Evolutionary conservation across 2,888 invertebrate genomes (phyloP), one percentile per base, ranked within the genome.

Genomic region (Piscicola geometra): DNA sequence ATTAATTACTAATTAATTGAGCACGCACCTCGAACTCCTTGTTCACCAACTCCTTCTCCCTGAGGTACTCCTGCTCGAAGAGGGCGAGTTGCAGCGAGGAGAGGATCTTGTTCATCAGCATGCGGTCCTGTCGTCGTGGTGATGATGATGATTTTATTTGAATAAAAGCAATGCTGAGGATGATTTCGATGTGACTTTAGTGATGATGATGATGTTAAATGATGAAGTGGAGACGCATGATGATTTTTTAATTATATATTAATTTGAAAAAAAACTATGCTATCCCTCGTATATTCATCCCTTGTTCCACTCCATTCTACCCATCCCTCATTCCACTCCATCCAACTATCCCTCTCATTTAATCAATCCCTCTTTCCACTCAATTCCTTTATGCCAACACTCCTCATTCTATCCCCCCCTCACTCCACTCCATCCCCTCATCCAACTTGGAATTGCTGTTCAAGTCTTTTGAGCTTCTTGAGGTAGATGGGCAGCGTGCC

Each of bases 401-500:
- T 56, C 25, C 21, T 21, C 60, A 56, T 56, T 15, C 60, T 15
- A 56, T 21, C 60, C 3, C 25, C 21, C 21, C 9, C n/a, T 21
- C 9, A 25, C 60, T 56, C 21, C 60, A 9, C 25, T 18, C n/a
- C 60, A 18, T 3, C 25, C 21, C 5, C 21, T n/a, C 60, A 56
- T 25, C 21, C 3, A 5, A 56, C 60, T n/a, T 91, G 90, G 79
- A 91, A 90, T 79, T 91, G 90, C 78, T 90, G 89, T 81, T 95
- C 94, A 30, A 96, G 86, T 82, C 91, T 90, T 83, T 92, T 92
- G 0, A 94, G 88, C 82, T 91, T 89, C 79, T 91, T 90, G 80
- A 91, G 88, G 83, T 92, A 94, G 81, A 96, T 96, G 0, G 93
- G 91, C 84, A 94, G 92, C 0, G 90, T 89, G 0, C 92, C 92